A percentile compares a stretch with the other conserved stretches of the same genome.
Conservation (phyloP, 2,113 vertebrate genomes). For the Tychaedon coryphoeus region DNA sequence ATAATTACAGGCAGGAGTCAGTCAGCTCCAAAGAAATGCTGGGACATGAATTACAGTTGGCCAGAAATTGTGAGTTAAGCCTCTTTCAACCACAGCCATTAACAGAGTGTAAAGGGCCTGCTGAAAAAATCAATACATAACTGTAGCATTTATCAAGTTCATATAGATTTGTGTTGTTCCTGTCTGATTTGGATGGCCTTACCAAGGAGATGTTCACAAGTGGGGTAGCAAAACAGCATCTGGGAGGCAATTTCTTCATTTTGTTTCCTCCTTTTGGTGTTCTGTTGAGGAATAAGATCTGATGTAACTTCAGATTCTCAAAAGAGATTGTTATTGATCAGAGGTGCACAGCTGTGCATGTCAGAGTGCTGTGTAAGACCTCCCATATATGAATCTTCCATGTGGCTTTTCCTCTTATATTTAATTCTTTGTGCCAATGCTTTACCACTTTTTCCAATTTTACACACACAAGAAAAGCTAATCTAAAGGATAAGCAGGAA, state of each 20-base stretch:
- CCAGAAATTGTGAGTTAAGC: constrained; percentile 30
- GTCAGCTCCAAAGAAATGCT: neutral
- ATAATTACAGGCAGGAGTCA: neutral
- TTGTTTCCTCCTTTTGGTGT: neutral
- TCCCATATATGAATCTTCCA: neutral
- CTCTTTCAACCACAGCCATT: constrained; percentile 1
- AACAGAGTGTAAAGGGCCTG: neutral
- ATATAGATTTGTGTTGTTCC: constrained; percentile 25
- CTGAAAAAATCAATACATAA: constrained; percentile 42
- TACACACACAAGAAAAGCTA: neutral
- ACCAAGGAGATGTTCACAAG: neutral
- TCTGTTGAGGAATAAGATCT: neutral
- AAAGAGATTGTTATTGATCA: constrained; percentile 47
- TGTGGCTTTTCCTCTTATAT: neutral
- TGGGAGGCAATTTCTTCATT: neutral
- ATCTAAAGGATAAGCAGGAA: neutral
- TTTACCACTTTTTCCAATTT: neutral
- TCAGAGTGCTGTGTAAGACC: neutral
- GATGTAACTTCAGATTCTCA: constrained; percentile 30
- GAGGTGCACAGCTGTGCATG: neutral
- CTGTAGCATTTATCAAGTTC: constrained; percentile 46
- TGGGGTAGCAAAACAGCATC: constrained; percentile 6
- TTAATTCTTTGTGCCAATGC: neutral
- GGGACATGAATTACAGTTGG: neutral
- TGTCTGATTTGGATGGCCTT: constrained; percentile 2